phyloP scores from a whole-genome alignment of 2,888 invertebrate genomes.

The Euclidia mi region DNA sequence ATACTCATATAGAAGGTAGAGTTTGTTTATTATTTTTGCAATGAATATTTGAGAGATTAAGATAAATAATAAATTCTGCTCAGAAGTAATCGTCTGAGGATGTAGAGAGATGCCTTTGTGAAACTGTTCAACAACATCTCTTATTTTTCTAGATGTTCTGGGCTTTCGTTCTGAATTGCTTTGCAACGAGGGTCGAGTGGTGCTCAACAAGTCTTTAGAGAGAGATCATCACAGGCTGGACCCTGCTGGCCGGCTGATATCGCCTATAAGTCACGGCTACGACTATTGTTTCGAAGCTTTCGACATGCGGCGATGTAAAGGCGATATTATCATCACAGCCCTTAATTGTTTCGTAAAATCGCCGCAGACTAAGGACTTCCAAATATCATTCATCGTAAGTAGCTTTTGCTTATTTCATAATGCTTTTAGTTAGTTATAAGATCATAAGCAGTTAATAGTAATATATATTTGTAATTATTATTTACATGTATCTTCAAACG shows the following conservation, averaged over 20 bases:
- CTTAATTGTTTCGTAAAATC: slow-evolving; percentile 75
- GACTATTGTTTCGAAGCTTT: slow-evolving; percentile 84
- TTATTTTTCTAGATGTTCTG: slow-evolving; percentile 68
- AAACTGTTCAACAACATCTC: too few relatives aligned
- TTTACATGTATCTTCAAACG: slow-evolving; percentile 34
- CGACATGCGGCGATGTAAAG: slow-evolving; percentile 71
- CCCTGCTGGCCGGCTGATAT: slow-evolving; percentile 64
- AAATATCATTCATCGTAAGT: slow-evolving; percentile 81
- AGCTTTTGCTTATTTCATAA: slow-evolving; percentile 12
- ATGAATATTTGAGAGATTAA: too few relatives aligned
- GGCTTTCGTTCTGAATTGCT: slow-evolving; percentile 70
- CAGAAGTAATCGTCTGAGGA: too few relatives aligned
- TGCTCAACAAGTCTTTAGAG: slow-evolving; percentile 65
- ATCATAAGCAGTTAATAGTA: too few relatives aligned
- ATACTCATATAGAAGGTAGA: slow-evolving; percentile 68
- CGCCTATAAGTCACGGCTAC: slow-evolving; percentile 55
- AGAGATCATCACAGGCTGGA: slow-evolving; percentile 70
- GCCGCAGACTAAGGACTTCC: slow-evolving; percentile 68
- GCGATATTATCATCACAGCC: slow-evolving; percentile 65
- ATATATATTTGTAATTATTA: neutral
- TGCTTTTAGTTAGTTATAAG: too few relatives aligned
- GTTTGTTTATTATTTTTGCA: too few relatives aligned
- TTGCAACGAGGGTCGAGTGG: slow-evolving; percentile 70
- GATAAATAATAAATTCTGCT: too few relatives aligned
- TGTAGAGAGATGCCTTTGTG: too few relatives aligned